Conservation (phyloP, 1,140 invertebrate genomes). For the Euwallacea similis region DNA sequence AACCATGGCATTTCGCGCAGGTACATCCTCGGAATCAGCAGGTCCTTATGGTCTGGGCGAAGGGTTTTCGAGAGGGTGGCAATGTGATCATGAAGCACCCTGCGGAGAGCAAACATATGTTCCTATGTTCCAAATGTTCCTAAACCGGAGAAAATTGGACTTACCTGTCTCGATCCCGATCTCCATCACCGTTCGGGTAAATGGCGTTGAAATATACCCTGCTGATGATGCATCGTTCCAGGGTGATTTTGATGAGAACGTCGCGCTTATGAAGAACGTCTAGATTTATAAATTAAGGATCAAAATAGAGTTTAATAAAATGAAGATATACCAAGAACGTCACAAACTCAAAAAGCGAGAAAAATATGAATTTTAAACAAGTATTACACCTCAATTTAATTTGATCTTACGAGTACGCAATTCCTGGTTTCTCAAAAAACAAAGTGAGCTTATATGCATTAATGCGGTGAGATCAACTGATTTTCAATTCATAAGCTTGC, state of each 20-base stretch:
- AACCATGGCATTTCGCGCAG: slow-evolving; percentile 94
- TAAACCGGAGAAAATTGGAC: slow-evolving; percentile 39
- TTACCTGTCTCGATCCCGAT: slow-evolving; percentile 88
- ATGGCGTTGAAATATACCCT: slow-evolving; percentile 90
- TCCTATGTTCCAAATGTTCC: too few species aligned
- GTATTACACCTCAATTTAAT: too few species aligned
- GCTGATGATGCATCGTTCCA: slow-evolving; percentile 82
- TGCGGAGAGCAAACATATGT: slow-evolving; percentile 53
- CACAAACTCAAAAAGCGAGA: too few species aligned
- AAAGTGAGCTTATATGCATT: too few species aligned
- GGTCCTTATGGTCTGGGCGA: slow-evolving; percentile 80
- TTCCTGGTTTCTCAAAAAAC: too few species aligned
- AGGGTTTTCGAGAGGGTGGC: slow-evolving; percentile 77
- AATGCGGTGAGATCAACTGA: too few species aligned
- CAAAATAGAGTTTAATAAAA: slow-evolving; percentile 2
- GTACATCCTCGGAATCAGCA: slow-evolving; percentile 80
- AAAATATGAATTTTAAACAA: too few species aligned
- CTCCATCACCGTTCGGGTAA: slow-evolving; percentile 96
- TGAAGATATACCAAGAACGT: too few species aligned
- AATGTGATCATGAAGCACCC: slow-evolving; percentile 86
- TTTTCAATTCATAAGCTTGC: too few species aligned
- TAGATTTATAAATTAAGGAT: not conserved
- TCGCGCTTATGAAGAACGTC: slow-evolving; percentile 38
- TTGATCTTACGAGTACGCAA: too few species aligned
- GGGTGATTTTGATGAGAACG: slow-evolving; percentile 47